phyloP scores from a whole-genome alignment of 2,113 vertebrate genomes.

The Gorsachius goisagi region DNA sequence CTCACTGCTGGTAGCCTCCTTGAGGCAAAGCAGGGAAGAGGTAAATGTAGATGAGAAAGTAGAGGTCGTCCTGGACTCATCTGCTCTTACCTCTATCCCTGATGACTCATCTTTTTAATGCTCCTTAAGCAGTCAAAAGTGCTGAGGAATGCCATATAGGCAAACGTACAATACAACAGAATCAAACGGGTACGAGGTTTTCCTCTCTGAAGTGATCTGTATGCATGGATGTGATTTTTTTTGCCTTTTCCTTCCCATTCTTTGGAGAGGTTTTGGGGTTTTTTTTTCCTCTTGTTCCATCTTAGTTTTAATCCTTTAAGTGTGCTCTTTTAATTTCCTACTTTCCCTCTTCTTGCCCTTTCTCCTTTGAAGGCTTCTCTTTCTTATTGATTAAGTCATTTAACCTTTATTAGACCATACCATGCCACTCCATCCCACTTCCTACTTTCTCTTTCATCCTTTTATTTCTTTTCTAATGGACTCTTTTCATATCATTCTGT shows the following conservation, averaged over 20 bases:
- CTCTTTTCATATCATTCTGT: conserved; percentile 29
- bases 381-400: background rate
- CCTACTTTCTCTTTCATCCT: conserved; percentile 8
- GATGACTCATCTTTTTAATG: background rate
- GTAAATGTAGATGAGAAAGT: background rate
- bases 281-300: background rate
- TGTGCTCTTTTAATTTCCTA: conserved; percentile 2
- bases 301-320: conserved; percentile 8
- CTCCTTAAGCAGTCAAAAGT: background rate
- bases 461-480: background rate
- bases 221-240: background rate
- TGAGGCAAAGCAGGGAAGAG: background rate
- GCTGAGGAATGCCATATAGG: background rate
- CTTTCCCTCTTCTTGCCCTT: background rate
- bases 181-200: background rate
- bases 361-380: background rate
- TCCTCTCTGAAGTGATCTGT: background rate
- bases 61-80: background rate
- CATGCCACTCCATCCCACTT: background rate
- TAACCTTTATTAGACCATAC: conserved; percentile 28
- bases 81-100: background rate
- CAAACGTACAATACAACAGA: background rate
- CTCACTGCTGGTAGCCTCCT: background rate
- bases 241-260: background rate
- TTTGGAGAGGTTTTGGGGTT: background rate